Evolutionary conservation across 2,797 vertebrate species (phyloP).

Genomic region (Gambelia wislizenii): DNA sequence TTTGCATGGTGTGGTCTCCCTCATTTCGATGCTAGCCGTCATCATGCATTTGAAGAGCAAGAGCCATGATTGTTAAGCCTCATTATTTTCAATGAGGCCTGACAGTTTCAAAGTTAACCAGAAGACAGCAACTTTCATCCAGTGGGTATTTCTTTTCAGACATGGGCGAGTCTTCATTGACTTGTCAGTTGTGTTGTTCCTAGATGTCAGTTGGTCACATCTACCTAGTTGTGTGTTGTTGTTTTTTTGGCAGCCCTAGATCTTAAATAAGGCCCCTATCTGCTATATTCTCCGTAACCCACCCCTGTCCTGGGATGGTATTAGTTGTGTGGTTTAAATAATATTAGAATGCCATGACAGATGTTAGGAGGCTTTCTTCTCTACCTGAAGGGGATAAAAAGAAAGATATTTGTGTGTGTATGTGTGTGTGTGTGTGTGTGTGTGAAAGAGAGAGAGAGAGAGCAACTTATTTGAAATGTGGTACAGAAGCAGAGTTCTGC

Average conservation of each 20-base stretch:
- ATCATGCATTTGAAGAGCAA: conserved; percentile 69
- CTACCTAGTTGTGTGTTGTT: not conserved
- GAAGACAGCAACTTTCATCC: conserved; percentile 78
- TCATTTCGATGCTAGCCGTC: conserved; percentile 69
- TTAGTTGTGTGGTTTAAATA: conserved; percentile 9
- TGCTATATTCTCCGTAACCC: conserved; percentile 3
- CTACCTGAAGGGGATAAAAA: conserved; percentile 35
- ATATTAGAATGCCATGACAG: conserved; percentile 43
- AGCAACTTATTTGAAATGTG: too few relatives aligned
- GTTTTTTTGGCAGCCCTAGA: conserved; percentile 25
- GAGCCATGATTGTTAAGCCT: conserved; percentile 74
- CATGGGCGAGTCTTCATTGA: conserved; percentile 37
- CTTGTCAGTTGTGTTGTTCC: conserved; percentile 53
- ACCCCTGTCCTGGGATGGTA: not conserved
- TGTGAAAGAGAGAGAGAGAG: too few relatives aligned
- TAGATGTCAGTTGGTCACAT: conserved; percentile 58
- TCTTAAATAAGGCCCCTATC: conserved; percentile 17
- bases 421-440: conserved; percentile 21
- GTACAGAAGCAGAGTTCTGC: conserved; percentile 23
- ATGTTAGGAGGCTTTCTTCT: conserved; percentile 47
- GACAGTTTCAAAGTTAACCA: conserved; percentile 75
- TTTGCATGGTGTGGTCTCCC: conserved; percentile 56
- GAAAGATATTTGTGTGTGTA: not conserved
- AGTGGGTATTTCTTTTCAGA: conserved; percentile 70
- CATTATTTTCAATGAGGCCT: conserved; percentile 77